phyloP scores from a whole-genome alignment of 2,797 vertebrate genomes.

The Intellagama lesueurii region DNA sequence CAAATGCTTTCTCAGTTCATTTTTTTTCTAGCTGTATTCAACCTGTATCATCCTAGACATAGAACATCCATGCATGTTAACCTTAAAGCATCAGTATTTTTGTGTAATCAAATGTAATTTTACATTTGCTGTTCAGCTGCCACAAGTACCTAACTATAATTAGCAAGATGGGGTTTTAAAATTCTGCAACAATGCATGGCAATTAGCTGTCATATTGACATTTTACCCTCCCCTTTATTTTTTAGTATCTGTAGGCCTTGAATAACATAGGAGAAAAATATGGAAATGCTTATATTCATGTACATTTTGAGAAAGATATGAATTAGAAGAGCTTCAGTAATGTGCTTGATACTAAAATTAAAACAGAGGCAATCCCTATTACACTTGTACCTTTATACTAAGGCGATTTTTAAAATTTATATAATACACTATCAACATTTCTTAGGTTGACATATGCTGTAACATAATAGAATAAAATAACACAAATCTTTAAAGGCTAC shows the following conservation, averaged over 20 bases:
- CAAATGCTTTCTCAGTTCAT: conserved; percentile 1
- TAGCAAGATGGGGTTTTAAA: conserved; percentile 5
- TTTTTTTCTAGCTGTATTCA: conserved; percentile 28
- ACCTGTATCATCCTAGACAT: neutral
- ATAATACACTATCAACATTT: neutral
- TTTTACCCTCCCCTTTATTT: neutral
- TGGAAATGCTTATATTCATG: conserved; percentile 3
- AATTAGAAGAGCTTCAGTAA: neutral
- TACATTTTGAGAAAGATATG: conserved; percentile 20
- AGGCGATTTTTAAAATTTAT: neutral
- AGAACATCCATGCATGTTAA: neutral
- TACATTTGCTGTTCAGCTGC: conserved; percentile 13
- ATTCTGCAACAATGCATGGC: conserved; percentile 4
- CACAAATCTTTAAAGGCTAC: conserved; percentile 10
- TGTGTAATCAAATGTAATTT: conserved; percentile 18
- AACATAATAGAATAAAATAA: conserved; percentile 13
- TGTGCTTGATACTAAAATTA: neutral
- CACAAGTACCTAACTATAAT: conserved; percentile 39
- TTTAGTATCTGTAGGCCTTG: neutral
- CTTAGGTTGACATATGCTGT: neutral
- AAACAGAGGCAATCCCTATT: neutral
- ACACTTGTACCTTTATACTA: neutral
- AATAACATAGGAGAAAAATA: neutral
- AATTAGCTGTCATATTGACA: conserved; percentile 15
- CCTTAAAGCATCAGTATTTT: conserved; percentile 5